Percentiles rank a stretch among this genome's conserved stretches.
These are phyloP conservation scores for Pelochelys cantorii DNA, from an alignment of 2,797 vertebrate species.

Conservation along the genomic window DNA sequence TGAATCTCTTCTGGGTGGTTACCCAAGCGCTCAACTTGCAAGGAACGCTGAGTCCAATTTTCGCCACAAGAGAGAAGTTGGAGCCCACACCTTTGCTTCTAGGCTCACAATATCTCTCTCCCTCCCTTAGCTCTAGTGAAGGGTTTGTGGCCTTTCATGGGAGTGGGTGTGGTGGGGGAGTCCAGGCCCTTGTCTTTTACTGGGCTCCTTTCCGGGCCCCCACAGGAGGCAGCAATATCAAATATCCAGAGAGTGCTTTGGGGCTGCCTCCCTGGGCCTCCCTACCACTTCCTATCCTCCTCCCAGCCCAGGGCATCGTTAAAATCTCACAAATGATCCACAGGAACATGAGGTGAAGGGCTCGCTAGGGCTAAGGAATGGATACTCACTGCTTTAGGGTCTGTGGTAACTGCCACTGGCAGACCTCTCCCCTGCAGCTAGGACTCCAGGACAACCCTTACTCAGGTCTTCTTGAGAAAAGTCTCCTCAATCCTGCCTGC, in stretches of 20 bases:
- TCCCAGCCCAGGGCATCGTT: background rate
- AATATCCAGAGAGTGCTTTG: background rate
- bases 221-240: background rate
- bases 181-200: background rate
- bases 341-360: background rate
- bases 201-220: background rate
- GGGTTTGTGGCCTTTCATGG: background rate
- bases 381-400: background rate
- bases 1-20: too few relatives aligned
- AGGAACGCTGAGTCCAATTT: background rate
- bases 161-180: background rate
- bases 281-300: background rate
- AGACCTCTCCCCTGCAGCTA: background rate
- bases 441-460: background rate
- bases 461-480: background rate
- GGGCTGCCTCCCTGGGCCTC: background rate
- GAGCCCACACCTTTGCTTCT: background rate
- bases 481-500: background rate
- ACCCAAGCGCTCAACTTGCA: too few relatives aligned
- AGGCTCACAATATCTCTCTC: background rate
- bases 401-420: background rate
- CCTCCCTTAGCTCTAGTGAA: background rate
- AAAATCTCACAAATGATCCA: background rate
- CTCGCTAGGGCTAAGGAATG: background rate
- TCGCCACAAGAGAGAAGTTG: background rate